These are phyloP conservation scores for Moxostoma hubbsi DNA, from an alignment of 2,797 vertebrate genomes.

Conservation along the genomic window DNA sequence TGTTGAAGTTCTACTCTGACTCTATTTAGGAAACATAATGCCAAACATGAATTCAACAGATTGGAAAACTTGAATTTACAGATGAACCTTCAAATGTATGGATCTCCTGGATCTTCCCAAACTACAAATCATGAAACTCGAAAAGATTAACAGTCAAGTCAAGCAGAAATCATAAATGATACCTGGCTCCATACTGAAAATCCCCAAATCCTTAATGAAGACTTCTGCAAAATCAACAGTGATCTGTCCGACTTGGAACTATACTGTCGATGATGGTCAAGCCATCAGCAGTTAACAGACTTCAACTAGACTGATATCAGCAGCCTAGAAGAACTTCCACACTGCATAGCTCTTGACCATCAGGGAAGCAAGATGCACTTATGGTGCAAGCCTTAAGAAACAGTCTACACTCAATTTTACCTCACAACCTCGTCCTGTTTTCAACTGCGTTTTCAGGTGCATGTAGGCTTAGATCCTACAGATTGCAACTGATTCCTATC, in stretches of 20 bases:
- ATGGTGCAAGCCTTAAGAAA: constrained; percentile 77
- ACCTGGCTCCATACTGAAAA: neutral
- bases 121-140: constrained; percentile 5
- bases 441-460: constrained; percentile 11
- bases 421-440: constrained; percentile 41
- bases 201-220: neutral
- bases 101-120: neutral
- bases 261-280: neutral
- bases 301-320: constrained; percentile 17
- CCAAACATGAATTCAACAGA: constrained; percentile 10
- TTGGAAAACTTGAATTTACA: constrained; percentile 16
- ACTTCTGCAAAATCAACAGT: neutral
- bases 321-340: constrained; percentile 64
- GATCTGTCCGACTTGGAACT: neutral
- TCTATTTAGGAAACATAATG: neutral
- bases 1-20: neutral
- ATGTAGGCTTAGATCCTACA: constrained; percentile 25
- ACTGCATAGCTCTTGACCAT: constrained; percentile 68
- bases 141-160: neutral
- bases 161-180: neutral
- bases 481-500: constrained; percentile 37
- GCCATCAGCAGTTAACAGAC: neutral
- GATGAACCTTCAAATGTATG: neutral
- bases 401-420: constrained; percentile 64
- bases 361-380: constrained; percentile 76